Evolutionary conservation across 2,888 invertebrate species (phyloP), one percentile per base, ranked within the genome.

Genomic region (Leptura quadrifasciata): DNA sequence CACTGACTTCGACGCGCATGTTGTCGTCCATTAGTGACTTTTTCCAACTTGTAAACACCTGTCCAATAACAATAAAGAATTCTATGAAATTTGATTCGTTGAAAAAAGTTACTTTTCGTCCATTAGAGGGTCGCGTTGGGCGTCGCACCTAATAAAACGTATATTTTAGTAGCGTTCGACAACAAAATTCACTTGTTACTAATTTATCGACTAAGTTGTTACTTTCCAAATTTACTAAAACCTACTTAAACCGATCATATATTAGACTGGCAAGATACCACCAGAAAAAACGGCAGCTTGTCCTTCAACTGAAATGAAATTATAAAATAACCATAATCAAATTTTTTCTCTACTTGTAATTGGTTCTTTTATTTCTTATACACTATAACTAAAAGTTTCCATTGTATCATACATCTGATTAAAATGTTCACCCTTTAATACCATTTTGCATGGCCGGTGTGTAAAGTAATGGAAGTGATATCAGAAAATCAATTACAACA

Each of bases 401-500:
- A 61, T 61, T 61, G 17, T 35, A 8, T n/a, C n/a, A 24, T 27
- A 10, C n/a, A 35, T 61, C 61, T 35, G 61, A 35, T 61, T 27
- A 20, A 65, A 65, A 65, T 47, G 47, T 57, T 21, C 21, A 57
- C 55, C 55, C 68, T 18, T 52, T 52, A 55, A 57, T 18, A 17
- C 15, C 24, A 68, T 57, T 27, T 35, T 57, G 31, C 68, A 68
- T 18, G 54, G 17, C 55, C 18, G 31, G 12, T 27, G 12, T 27
- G 57, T 31, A 35, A 57, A 68, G 57, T 68, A 68, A 68, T 55
- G 24, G 55, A 57, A 27, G 8, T 57, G 21, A 20, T 31, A 68
- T 57, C 27, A 31, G 57, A 65, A 65, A 52, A 52, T 52, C 65
- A 65, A 65, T 65, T 65, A 65, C 20, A 24, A 27, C 21, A 17